These are phyloP conservation scores for Zophobas morio DNA, from an alignment of 1,140 invertebrate species.

Conservation along the genomic window DNA sequence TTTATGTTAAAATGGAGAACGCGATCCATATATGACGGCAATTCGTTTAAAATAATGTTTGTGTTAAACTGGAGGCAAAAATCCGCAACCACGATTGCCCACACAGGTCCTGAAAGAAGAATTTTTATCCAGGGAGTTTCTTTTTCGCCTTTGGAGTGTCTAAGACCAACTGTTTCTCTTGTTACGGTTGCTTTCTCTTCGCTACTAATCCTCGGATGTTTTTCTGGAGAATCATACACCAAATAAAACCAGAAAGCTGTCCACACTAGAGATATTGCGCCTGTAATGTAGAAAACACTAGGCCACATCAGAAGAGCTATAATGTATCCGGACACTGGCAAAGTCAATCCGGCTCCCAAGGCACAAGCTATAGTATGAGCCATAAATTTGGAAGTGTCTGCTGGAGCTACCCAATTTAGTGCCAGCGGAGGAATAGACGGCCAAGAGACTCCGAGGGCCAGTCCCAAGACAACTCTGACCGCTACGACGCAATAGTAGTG, in stretches of 20 bases:
- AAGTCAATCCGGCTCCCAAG: neutral
- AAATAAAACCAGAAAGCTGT: constrained; percentile 13
- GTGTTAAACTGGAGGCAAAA: constrained; percentile 19
- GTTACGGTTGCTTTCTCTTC: neutral
- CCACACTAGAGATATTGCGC: constrained; percentile 2
- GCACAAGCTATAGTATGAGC: neutral
- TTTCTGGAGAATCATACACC: constrained; percentile 15
- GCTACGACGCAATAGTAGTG: constrained; percentile 72
- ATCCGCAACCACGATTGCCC: constrained; percentile 11
- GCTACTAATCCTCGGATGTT: constrained; percentile 10
- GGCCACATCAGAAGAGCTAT: neutral
- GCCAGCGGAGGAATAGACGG: constrained; percentile 90
- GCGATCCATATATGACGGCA: constrained; percentile 16
- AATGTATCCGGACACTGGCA: constrained; percentile 1
- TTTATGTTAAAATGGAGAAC: constrained; percentile 25
- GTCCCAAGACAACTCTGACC: constrained; percentile 76
- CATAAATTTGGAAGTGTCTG: constrained; percentile 21
- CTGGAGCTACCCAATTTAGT: constrained; percentile 65
- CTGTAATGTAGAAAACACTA: constrained; percentile 31
- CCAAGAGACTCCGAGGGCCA: constrained; percentile 86
- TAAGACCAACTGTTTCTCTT: neutral
- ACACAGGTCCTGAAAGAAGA: neutral
- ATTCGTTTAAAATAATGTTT: constrained; percentile 20
- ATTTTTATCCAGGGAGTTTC: constrained; percentile 13
- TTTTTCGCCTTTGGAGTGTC: neutral